phyloP scores from a whole-genome alignment of 2,797 vertebrate species.

The Manis crassicaudata region DNA sequence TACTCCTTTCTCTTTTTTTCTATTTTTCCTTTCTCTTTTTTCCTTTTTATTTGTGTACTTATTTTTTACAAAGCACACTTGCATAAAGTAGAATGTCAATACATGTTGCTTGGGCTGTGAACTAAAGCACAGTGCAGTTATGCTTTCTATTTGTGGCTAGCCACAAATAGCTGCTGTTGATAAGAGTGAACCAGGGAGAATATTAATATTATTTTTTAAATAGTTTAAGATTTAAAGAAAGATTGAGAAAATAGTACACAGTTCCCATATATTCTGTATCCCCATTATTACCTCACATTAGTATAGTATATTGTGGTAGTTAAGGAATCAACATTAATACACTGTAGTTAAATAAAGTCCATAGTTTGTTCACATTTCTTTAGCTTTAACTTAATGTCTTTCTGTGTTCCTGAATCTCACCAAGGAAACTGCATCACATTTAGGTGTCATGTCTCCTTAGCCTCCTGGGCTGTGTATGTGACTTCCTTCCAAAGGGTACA shows the following conservation, averaged over 20 bases:
- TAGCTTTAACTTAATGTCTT: neutral
- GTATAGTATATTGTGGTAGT: neutral
- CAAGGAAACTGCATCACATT: neutral
- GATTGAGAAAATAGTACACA: neutral
- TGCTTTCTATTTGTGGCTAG: too few relatives aligned
- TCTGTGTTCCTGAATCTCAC: neutral
- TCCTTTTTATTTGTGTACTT: neutral
- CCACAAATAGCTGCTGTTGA: neutral
- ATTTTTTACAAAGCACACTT: neutral
- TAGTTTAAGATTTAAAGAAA: neutral
- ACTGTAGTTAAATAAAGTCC: neutral
- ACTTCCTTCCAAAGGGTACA: neutral
- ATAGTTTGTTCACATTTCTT: neutral
- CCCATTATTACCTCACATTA: neutral
- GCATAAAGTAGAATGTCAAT: neutral
- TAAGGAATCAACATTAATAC: neutral
- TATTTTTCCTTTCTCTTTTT: neutral
- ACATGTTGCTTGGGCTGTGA: neutral
- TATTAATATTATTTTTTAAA: neutral
- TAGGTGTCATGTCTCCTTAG: neutral
- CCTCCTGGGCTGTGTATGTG: neutral
- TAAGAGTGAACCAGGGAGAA: neutral
- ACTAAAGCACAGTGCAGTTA: neutral
- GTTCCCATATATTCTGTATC: neutral
- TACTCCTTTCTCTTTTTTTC: neutral